Conservation (phyloP, 2,113 vertebrate genomes). For the Cariama cristata region DNA sequence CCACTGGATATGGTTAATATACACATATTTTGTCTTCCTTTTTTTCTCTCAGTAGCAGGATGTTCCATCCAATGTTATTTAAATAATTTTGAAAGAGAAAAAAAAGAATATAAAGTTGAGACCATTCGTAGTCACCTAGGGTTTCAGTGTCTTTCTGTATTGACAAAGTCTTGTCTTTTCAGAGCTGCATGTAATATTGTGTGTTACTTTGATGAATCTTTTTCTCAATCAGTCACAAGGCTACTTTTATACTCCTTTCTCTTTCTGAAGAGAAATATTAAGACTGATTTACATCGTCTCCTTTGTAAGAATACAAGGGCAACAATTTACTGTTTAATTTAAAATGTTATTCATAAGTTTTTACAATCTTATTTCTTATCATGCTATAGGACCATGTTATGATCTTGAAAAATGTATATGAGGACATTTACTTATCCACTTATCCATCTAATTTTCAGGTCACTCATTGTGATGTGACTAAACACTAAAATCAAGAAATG, state of each 20-base stretch:
- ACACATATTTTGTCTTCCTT: background rate
- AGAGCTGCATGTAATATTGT: background rate
- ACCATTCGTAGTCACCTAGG: background rate
- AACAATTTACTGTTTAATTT: background rate
- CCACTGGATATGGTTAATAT: background rate
- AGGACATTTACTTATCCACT: background rate
- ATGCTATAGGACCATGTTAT: background rate
- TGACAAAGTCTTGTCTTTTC: background rate
- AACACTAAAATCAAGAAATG: background rate
- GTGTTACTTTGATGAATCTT: background rate
- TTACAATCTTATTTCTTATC: background rate
- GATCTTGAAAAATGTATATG: background rate
- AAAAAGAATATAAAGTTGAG: background rate
- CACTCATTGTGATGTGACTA: background rate
- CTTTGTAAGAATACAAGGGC: background rate
- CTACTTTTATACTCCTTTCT: background rate
- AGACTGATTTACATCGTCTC: background rate
- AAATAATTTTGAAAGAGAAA: background rate
- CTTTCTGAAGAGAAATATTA: background rate
- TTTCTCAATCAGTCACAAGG: background rate
- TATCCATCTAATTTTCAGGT: background rate
- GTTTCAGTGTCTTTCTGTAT: background rate
- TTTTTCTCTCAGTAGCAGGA: background rate
- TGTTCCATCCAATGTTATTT: background rate
- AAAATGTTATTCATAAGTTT: background rate